A percentile compares a stretch with the other conserved stretches of the same genome.
Evolutionary conservation across 2,888 invertebrate species (phyloP).

Genomic region (Hemicrepidius hirtus): DNA sequence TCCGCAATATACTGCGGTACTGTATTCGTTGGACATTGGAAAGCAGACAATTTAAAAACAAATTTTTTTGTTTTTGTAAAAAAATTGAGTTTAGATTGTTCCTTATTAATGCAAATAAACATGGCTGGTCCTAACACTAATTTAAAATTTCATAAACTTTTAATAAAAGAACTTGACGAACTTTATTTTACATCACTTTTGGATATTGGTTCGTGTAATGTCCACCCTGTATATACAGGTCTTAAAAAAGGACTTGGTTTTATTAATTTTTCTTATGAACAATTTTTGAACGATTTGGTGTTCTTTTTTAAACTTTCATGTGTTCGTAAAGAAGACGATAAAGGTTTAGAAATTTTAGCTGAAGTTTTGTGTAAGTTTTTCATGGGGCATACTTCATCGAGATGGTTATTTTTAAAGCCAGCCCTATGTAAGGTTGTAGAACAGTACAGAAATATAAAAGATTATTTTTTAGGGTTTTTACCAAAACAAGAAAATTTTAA

Average conservation of each 20-base stretch:
- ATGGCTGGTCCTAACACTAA: conserved; percentile 20
- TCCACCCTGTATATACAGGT: conserved; percentile 22
- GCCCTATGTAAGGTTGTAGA: conserved; percentile 36
- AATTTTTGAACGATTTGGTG: conserved; percentile 40
- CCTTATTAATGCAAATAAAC: conserved; percentile 36
- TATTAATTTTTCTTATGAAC: conserved; percentile 39
- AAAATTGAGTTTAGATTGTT: conserved; percentile 41
- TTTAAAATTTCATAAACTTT: conserved; percentile 34
- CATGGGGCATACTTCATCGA: background rate
- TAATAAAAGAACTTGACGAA: conserved; percentile 39
- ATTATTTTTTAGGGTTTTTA: conserved; percentile 31
- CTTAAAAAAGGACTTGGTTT: conserved; percentile 30
- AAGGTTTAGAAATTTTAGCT: conserved; percentile 13
- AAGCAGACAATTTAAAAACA: conserved; percentile 23
- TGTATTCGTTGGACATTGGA: conserved; percentile 11
- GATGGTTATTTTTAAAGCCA: conserved; percentile 33
- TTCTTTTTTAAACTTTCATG: conserved; percentile 35
- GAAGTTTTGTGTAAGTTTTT: conserved; percentile 40
- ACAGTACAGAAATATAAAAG: conserved; percentile 39
- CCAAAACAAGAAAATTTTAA: conserved; percentile 45
- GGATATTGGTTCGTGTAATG: conserved; percentile 27
- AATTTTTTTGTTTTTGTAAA: conserved; percentile 38
- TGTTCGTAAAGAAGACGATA: conserved; percentile 28
- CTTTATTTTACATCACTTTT: conserved; percentile 38
- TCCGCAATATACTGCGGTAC: conserved; percentile 39